A percentile compares a stretch with the other conserved stretches of the same genome.
Evolutionary conservation across 2,113 vertebrate genomes (phyloP).

Genomic region (Eptatretus burgeri): DNA sequence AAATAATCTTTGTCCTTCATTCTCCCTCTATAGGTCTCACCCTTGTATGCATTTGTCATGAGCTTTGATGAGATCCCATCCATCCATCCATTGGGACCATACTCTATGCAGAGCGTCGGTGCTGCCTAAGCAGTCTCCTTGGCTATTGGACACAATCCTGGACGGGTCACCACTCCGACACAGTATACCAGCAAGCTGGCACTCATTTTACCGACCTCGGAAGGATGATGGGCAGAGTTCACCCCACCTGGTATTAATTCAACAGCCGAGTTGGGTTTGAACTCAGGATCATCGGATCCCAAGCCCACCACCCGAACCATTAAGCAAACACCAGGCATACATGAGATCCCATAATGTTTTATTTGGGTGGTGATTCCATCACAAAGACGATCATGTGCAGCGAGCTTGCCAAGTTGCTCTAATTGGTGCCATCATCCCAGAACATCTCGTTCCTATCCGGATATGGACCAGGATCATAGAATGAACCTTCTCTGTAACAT

Average conservation of each 20-base stretch:
- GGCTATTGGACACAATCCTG: too few relatives aligned
- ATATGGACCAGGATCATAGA: background rate
- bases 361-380: background rate
- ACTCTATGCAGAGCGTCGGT: too few relatives aligned
- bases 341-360: background rate
- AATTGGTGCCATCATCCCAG: background rate
- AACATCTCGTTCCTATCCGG: background rate
- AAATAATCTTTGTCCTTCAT: background rate
- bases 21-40: background rate
- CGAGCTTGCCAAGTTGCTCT: background rate
- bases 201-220: too few relatives aligned
- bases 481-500: background rate
- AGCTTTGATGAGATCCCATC: background rate
- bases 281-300: too few relatives aligned
- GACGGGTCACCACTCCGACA: too few relatives aligned
- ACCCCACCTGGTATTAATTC: too few relatives aligned
- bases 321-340: background rate
- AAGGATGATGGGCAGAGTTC: too few relatives aligned
- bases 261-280: too few relatives aligned
- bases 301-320: too few relatives aligned
- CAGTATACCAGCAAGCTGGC: too few relatives aligned
- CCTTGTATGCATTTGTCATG: background rate
- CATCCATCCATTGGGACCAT: too few relatives aligned
- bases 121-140: too few relatives aligned
- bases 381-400: background rate